phyloP scores from a whole-genome alignment of 2,888 invertebrate genomes.

The Syrphus vitripennis region DNA sequence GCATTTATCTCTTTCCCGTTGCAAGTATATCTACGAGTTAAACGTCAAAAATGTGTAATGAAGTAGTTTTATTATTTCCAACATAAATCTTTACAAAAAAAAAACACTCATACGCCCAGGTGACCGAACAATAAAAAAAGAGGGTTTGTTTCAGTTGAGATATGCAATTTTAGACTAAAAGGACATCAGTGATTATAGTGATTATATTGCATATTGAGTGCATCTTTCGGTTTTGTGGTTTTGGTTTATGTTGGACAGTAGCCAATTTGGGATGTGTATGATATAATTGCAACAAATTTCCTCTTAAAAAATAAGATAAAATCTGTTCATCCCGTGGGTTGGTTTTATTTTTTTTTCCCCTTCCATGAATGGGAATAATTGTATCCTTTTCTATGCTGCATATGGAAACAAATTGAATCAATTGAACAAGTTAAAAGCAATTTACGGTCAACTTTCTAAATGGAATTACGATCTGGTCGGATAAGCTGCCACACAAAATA shows the following conservation, averaged over 20 bases:
- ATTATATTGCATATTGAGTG: not conserved
- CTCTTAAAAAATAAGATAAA: conserved; percentile 19
- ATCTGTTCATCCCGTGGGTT: not conserved
- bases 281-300: conserved; percentile 24
- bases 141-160: not conserved
- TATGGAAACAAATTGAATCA: not conserved
- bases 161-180: not conserved
- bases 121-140: not conserved
- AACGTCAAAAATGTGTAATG: conserved; percentile 42
- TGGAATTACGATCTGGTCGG: not conserved
- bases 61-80: conserved; percentile 22
- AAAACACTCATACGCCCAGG: conserved; percentile 27
- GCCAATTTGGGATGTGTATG: conserved; percentile 5
- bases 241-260: not conserved
- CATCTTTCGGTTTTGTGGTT: conserved; percentile 8
- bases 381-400: not conserved
- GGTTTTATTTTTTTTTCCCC: not conserved
- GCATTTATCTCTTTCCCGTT: conserved; percentile 8
- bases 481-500: conserved; percentile 25
- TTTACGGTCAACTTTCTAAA: not conserved
- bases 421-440: not conserved
- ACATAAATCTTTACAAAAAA: not conserved
- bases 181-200: conserved; percentile 13
- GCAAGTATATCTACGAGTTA: not conserved
- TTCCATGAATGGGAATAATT: not conserved